Evolutionary conservation across 2,797 vertebrate species (phyloP).

Genomic region (Muraenolepis orangiensis): DNA sequence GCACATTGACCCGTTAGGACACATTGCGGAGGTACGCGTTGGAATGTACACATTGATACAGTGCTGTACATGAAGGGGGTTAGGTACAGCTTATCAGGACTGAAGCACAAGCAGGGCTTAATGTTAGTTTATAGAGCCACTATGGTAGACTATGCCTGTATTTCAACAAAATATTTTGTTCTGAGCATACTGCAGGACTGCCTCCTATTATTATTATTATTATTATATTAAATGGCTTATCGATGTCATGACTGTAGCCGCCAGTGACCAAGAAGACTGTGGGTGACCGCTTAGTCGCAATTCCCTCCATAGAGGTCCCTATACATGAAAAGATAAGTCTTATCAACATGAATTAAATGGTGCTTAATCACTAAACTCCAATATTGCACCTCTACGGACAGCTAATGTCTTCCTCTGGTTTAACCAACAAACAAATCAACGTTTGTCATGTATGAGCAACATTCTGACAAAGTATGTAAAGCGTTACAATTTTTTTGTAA

Average conservation of each 20-base stretch:
- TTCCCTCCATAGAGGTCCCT: background rate
- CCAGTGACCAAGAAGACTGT: background rate
- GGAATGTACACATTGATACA: constrained; percentile 36
- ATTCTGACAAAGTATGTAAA: background rate
- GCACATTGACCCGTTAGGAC: constrained; percentile 61
- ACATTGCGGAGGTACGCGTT: constrained; percentile 49
- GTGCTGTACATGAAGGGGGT: constrained; percentile 19
- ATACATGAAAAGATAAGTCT: background rate
- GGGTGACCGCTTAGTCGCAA: background rate
- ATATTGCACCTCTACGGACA: background rate
- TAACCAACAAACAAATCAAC: background rate
- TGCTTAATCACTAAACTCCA: background rate
- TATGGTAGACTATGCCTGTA: background rate
- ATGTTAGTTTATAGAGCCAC: background rate
- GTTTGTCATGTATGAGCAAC: background rate
- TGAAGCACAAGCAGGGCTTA: background rate
- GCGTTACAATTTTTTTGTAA: too few relatives aligned
- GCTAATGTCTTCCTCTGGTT: background rate
- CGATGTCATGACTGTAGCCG: background rate
- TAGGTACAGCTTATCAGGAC: constrained; percentile 4
- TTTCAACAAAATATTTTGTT: background rate
- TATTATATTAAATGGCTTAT: too few relatives aligned
- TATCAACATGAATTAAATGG: background rate
- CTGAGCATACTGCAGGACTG: background rate
- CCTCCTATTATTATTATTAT: background rate